A percentile compares a stretch with the other conserved stretches of the same genome.
phyloP scores from a whole-genome alignment of 2,113 vertebrate species.

The Gorsachius goisagi region DNA sequence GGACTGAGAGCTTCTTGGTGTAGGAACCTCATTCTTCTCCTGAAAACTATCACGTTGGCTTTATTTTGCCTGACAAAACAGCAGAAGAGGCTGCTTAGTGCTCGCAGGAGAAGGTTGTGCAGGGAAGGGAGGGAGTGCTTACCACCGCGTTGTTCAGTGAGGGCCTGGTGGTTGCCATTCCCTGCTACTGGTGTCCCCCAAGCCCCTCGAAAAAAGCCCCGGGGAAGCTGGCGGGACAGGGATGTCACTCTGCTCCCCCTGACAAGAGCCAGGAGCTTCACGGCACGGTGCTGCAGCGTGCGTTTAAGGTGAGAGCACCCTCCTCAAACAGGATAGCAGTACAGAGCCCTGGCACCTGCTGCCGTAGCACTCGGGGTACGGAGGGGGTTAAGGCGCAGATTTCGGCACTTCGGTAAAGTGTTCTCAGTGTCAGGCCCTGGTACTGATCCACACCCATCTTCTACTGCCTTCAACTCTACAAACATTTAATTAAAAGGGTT shows the following conservation, averaged over 20 bases:
- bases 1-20: not conserved
- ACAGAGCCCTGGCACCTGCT: not conserved
- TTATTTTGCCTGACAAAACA: not conserved
- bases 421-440: not conserved
- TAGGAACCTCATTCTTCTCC: not conserved
- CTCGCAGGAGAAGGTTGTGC: not conserved
- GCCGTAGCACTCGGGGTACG: rapidly evolving
- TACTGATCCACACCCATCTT: not conserved
- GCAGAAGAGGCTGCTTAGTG: not conserved
- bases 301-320: not conserved
- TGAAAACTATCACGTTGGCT: not conserved
- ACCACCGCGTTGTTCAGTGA: rapidly evolving
- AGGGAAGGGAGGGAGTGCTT: not conserved
- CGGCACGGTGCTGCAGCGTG: not conserved
- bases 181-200: not conserved
- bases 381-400: not conserved
- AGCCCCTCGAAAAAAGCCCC: not conserved
- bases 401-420: not conserved
- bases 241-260: not conserved
- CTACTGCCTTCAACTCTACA: not conserved
- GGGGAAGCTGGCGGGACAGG: not conserved
- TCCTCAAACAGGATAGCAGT: not conserved
- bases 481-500: not conserved
- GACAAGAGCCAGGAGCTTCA: not conserved
- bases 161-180: rapidly evolving